A percentile compares a stretch with the other conserved stretches of the same genome.
Conservation (phyloP, 2,888 invertebrate genomes). For the Caenorhabditis sp. region DNA sequence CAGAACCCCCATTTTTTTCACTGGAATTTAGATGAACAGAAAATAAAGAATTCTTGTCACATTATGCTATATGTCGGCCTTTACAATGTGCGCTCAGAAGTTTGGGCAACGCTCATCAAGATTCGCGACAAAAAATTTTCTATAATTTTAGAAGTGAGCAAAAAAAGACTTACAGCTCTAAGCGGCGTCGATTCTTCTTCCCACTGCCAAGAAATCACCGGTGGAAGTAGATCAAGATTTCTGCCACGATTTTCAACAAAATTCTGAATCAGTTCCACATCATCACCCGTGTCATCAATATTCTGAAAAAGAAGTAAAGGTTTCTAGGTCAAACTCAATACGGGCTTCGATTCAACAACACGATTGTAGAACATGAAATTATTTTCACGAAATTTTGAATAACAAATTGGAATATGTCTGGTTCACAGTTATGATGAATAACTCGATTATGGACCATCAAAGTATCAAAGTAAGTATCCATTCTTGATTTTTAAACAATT, state of each 20-base stretch:
- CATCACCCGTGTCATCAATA: background rate
- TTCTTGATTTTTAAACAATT: too few relatives aligned
- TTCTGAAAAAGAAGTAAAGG: background rate
- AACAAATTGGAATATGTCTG: too few relatives aligned
- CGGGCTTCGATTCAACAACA: background rate
- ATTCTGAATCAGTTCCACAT: background rate
- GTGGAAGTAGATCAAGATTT: background rate
- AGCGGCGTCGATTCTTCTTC: background rate
- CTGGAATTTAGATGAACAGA: too few relatives aligned
- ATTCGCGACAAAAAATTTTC: slow-evolving; percentile 4
- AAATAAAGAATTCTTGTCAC: too few relatives aligned
- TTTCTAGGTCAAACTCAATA: background rate
- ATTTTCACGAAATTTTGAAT: too few relatives aligned
- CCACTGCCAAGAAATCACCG: background rate
- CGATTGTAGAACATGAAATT: background rate
- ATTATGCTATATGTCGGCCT: slow-evolving; percentile 5
- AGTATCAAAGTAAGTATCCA: too few relatives aligned
- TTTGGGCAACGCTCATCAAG: slow-evolving; percentile 5
- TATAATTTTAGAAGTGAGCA: background rate
- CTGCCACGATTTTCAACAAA: background rate
- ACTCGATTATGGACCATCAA: too few relatives aligned
- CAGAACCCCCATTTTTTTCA: background rate
- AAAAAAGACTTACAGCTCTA: background rate
- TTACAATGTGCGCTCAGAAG: slow-evolving; percentile 4
- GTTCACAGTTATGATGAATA: too few relatives aligned